phyloP scores from a whole-genome alignment of 2,113 vertebrate genomes.

The Pionites leucogaster region DNA sequence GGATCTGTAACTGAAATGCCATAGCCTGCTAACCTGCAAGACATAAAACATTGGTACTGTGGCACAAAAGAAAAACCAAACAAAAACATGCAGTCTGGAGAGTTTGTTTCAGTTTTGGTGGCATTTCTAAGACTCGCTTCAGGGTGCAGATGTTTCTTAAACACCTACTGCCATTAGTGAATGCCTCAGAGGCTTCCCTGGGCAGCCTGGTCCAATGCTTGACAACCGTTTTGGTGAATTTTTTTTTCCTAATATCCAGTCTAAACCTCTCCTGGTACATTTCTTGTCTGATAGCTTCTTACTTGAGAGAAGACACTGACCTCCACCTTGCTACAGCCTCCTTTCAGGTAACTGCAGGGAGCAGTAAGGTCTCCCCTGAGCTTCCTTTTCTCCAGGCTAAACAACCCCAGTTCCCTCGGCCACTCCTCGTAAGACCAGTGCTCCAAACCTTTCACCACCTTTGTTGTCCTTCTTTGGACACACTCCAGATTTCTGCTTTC shows the following conservation, averaged over 20 bases:
- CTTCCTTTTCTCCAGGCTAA: not conserved
- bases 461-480: not conserved
- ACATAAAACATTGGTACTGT: not conserved
- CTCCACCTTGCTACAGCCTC: not conserved
- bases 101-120: not conserved
- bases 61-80: not conserved
- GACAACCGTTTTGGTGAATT: not conserved
- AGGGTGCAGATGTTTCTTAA: not conserved
- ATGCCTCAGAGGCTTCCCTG: not conserved
- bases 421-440: not conserved
- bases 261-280: not conserved
- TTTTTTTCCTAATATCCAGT: not conserved
- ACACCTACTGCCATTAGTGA: slow-evolving; percentile 46
- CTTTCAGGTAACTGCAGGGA: not conserved
- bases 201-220: not conserved
- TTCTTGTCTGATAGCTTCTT: not conserved
- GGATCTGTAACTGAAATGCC: not conserved
- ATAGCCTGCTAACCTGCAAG: not conserved
- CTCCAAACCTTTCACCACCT: not conserved
- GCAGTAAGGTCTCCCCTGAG: not conserved
- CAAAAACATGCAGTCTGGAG: not conserved
- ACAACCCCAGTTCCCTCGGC: no score
- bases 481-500: not conserved
- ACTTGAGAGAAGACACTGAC: fast-evolving
- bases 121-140: slow-evolving; percentile 23